Evolutionary conservation across 2,888 invertebrate genomes (phyloP), one percentile per base, ranked within the genome.

Genomic region (Archips crataeganus): DNA sequence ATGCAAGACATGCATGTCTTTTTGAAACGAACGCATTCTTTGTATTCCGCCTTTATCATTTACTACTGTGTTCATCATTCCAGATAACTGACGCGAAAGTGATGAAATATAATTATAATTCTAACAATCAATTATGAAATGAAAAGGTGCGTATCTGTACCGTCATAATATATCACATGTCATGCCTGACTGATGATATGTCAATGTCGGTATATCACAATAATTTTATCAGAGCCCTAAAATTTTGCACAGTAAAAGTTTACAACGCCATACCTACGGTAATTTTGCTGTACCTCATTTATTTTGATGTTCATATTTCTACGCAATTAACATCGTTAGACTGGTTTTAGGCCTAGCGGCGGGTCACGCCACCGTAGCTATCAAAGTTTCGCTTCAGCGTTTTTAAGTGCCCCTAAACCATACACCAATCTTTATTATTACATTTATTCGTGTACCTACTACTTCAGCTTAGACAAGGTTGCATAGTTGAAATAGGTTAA

Each of bases 371-470:
- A 69, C 6, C 15, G 6, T 8, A 8, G 5, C 15, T 39, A 42
- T 62, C 23, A 69, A 69, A 60, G 10, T 15, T 39, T 11, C 2
- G 8, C 23, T 68, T 60, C 36, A 11, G 39, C 49, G 45, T 8
- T 8, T 11, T 62, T 8, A 11, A 51, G 9, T 13, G 51, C n/a
- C 23, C 42, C 49, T 45, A 36, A 39, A 62, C 51, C 51, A 32
- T 15, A 36, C 9, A 47, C 36, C 59, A 51, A 65, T 65, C 54
- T 54, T 62, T 62, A 51, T 59, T 49, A 47, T 51, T 51, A 51
- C 15, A 15, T 6, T n/a, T 51, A 51, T 51, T 51, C 15, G 51
- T 13, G 51, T 39, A 9, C 42, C 45, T 42, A 45, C 23, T 45
- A 23, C 4, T 42, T 42, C n/a, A 54, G 6, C 3, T 51, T 54